These are phyloP conservation scores for Capitella teleta DNA, from an alignment of 1,140 invertebrate genomes.

Conservation along the genomic window DNA sequence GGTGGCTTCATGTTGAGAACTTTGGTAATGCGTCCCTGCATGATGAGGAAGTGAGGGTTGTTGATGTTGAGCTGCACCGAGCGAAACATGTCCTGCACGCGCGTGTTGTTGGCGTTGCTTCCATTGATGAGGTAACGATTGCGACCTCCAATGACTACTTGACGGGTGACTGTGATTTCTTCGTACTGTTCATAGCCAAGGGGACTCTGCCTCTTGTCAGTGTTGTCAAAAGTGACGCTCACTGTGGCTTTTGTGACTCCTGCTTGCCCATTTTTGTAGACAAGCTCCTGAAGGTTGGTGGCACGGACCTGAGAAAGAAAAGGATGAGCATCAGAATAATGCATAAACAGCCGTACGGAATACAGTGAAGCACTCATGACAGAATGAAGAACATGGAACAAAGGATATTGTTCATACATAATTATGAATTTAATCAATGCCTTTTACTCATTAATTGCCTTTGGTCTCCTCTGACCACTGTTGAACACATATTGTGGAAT, in stretches of 20 bases:
- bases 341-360: too few species aligned
- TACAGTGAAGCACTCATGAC: too few species aligned
- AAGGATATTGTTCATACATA: too few species aligned
- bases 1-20: slow-evolving; percentile 97
- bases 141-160: slow-evolving; percentile 58
- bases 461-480: too few species aligned
- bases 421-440: too few species aligned
- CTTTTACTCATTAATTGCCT: too few species aligned
- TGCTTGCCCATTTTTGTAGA: slow-evolving; percentile 95
- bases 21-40: slow-evolving; percentile 99
- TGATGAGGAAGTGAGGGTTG: slow-evolving; percentile 98
- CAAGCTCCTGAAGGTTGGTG: slow-evolving; percentile 78
- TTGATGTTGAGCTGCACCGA: slow-evolving; percentile 97
- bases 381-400: too few species aligned
- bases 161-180: slow-evolving; percentile 86
- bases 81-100: slow-evolving; percentile 87
- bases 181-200: slow-evolving; percentile 83
- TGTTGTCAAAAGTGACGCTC: slow-evolving; percentile 91
- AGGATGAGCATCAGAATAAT: not conserved
- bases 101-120: slow-evolving; percentile 73
- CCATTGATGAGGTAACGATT: slow-evolving; percentile 96
- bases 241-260: slow-evolving; percentile 93
- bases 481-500: too few species aligned
- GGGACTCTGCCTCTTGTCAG: slow-evolving; percentile 68
- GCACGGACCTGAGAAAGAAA: slow-evolving; percentile 64